A percentile compares a stretch with the other conserved stretches of the same genome.
These are phyloP conservation scores for Pseudomugil gertrudae DNA, from an alignment of 2,797 vertebrate species.

Conservation along the genomic window DNA sequence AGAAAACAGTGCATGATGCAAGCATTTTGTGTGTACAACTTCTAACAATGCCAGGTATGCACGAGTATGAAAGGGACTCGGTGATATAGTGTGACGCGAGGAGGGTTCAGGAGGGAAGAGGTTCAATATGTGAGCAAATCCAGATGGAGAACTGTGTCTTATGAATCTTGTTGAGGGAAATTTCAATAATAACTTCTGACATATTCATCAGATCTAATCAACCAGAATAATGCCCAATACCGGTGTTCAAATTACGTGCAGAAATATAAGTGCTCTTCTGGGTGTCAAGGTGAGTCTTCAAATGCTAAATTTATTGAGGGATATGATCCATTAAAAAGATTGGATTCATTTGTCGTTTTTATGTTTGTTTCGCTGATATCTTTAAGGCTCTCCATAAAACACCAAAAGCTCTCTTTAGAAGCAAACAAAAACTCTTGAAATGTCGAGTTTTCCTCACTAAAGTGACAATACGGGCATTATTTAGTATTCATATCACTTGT, in stretches of 20 bases:
- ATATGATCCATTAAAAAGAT: background rate
- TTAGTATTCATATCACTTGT: constrained; percentile 12
- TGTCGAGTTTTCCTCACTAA: background rate
- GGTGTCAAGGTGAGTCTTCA: constrained; percentile 60
- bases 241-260: constrained; percentile 54
- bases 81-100: constrained; percentile 20
- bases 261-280: constrained; percentile 47
- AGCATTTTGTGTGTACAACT: constrained; percentile 70
- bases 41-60: constrained; percentile 12
- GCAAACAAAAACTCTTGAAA: background rate
- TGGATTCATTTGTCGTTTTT: background rate
- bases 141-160: constrained; percentile 9
- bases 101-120: constrained; percentile 1
- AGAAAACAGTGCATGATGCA: constrained; percentile 71
- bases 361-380: background rate
- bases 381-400: background rate
- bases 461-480: background rate
- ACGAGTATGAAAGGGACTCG: constrained; percentile 2
- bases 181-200: constrained; percentile 57
- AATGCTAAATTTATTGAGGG: constrained; percentile 12
- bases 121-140: constrained; percentile 30
- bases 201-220: constrained; percentile 60
- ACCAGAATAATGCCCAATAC: constrained; percentile 56
- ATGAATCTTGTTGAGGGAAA: constrained; percentile 9
- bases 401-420: background rate